Conservation (phyloP, 2,888 invertebrate genomes). For the Protonemura montana region DNA sequence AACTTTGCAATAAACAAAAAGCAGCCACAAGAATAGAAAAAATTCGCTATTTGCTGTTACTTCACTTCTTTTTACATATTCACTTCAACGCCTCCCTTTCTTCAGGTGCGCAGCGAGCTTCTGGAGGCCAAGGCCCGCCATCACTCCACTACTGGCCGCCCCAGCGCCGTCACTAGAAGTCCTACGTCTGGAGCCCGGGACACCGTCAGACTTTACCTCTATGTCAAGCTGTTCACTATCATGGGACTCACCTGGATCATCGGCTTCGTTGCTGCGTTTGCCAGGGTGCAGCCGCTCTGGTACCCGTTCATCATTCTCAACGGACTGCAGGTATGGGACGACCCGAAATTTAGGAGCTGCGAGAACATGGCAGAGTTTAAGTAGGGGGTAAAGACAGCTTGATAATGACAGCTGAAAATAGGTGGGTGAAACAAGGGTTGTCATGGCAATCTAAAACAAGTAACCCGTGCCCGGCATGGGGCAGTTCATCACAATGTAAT, state of each 20-base stretch:
- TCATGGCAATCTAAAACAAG: too few relatives aligned
- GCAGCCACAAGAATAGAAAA: too few relatives aligned
- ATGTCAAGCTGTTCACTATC: conserved; percentile 58
- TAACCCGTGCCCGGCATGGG: too few relatives aligned
- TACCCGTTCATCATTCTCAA: conserved; percentile 61
- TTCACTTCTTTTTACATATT: too few relatives aligned
- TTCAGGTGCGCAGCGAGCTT: conserved; percentile 23
- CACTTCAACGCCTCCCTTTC: background rate
- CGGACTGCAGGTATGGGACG: conserved; percentile 55
- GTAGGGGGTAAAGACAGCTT: too few relatives aligned
- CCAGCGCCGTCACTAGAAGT: background rate
- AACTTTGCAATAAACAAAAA: too few relatives aligned
- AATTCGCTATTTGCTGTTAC: too few relatives aligned
- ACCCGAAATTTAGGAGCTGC: too few relatives aligned
- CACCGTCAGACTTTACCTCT: conserved; percentile 54
- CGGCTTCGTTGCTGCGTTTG: conserved; percentile 58
- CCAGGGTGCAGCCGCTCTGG: conserved; percentile 56
- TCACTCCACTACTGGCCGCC: background rate
- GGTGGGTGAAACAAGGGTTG: too few relatives aligned
- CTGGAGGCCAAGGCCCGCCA: conserved; percentile 8
- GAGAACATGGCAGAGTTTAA: too few relatives aligned
- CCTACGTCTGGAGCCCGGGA: conserved; percentile 52
- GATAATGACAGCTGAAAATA: too few relatives aligned
- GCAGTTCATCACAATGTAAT: too few relatives aligned
- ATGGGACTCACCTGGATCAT: conserved; percentile 62